Conservation (phyloP, 2,797 vertebrate genomes). For the Semotilus atromaculatus region DNA sequence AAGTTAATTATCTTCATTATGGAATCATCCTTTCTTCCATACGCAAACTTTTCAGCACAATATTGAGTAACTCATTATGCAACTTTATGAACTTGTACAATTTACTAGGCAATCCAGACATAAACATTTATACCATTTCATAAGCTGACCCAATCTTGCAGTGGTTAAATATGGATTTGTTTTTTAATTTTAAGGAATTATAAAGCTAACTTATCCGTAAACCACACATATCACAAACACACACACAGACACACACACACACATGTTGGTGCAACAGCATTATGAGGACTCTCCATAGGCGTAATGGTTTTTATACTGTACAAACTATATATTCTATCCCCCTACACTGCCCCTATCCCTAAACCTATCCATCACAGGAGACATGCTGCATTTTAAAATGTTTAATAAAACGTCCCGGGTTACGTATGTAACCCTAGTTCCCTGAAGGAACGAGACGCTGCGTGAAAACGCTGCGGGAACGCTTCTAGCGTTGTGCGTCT, state of each 20-base stretch:
- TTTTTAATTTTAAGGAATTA: neutral
- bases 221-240: neutral
- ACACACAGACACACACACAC: neutral
- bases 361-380: no score
- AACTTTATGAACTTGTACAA: neutral
- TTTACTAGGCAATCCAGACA: neutral
- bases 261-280: no score
- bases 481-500: no score
- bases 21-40: constrained; percentile 18
- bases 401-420: no score
- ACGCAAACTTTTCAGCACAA: constrained; percentile 28
- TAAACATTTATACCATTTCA: neutral
- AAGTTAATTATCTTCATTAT: constrained; percentile 55
- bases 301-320: no score
- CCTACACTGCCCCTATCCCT: no score
- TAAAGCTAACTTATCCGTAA: neutral
- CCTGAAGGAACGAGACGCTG: no score
- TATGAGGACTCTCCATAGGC: no score
- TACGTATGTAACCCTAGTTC: no score
- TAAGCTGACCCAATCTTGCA: neutral
- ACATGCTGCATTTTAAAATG: no score
- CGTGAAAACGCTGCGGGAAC: no score
- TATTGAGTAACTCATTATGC: constrained; percentile 4
- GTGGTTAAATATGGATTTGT: neutral
- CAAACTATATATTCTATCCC: no score